Evolutionary conservation across 92 coral and sea anemone genomes (phyloP), one percentile per base, ranked within the genome.

Genomic region (Epizoanthus fatuus): DNA sequence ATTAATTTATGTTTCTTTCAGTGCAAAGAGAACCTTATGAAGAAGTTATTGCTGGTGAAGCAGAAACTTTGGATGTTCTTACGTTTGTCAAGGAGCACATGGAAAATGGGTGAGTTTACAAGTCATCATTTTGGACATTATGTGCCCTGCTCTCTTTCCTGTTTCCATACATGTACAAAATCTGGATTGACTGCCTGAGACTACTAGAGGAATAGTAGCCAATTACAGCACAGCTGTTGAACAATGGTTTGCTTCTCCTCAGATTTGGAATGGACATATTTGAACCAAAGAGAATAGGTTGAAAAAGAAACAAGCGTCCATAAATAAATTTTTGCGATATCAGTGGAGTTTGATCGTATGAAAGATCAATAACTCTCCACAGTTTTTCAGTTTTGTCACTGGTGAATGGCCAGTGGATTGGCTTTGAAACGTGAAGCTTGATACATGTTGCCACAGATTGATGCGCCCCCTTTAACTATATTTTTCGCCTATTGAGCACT

Each of bases 1-100:
- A n/a, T n/a, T n/a, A n/a, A 49, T 49, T 49, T 49, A 49, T 2
- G 35, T 29, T 29, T 29, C 35, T 65, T 65, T 67, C 72, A 89
- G 89, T 22, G 14, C 91, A 79, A 75, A 58, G 80, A 45, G 86
- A 81, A 7, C 69, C 83, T 55, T 95, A 95, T 52, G 96, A 92
- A 40, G 92, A 84, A 69, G 98, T 92, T 10, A 97, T 97, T 80
- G 92, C 99, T 25, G 96, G 99, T 45, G 97, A 97, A 84, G 96
- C 96, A 16, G 99, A 97, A 66, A 91, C 98, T 2, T 66, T 97
- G 70, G 98, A 97, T 62, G 93, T 97, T 25, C 95, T 95, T 63
- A 97, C 98, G 1, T 97, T 97, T 83, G 96, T 97, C 74, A 95
- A 95, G 69, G 98, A 97, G 20, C 95, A 97, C 65, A 94, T 97